Evolutionary conservation across 1,140 invertebrate species (phyloP), one percentile per base, ranked within the genome.

Genomic region (Aplysia californica): DNA sequence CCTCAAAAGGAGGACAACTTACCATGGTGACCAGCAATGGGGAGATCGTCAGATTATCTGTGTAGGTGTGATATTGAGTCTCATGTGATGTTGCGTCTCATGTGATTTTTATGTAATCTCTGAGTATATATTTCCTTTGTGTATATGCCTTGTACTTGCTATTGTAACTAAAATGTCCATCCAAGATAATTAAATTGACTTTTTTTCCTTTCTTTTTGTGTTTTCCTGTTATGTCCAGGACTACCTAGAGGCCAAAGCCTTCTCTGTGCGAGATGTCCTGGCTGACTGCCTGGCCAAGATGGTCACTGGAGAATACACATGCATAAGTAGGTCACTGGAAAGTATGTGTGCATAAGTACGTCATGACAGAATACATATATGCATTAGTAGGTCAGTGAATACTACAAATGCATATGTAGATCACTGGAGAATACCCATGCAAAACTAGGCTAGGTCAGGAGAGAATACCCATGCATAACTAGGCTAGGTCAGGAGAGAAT

Each of bases 261-360:
- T 86, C 41, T 80, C 83, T 38, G 81, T 89, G 1, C 81, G 82
- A 55, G 83, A 87, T 65, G 68, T 89, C 6, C 78, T 87, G 56
- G 75, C 77, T 18, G 76, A 81, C 20, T 87, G 85, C 70, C 76
- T 85, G 70, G 35, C 66, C 21, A 84, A 83, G 36, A 58, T 87
- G 61, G 82, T 84, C 20, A 65, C 59, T 33, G 86, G 86, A 38
- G 66, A 64, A 38, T 87, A 83, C 73, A 71, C 76, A 33, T 85
- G 82, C 76, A 56, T 68, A 74, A 83, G 86, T 86, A 81, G 74
- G 77, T 50, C n/a, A n/a, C n/a, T n/a, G n/a, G n/a, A n/a, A n/a
- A n/a, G n/a, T n/a, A n/a, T n/a, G n/a, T n/a, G n/a, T n/a, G n/a
- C n/a, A n/a, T n/a, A n/a, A n/a, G n/a, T n/a, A n/a, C n/a, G n/a